These are phyloP conservation scores for Xiphophorus maculatus DNA, from an alignment of 2,113 vertebrate genomes.

Conservation along the genomic window DNA sequence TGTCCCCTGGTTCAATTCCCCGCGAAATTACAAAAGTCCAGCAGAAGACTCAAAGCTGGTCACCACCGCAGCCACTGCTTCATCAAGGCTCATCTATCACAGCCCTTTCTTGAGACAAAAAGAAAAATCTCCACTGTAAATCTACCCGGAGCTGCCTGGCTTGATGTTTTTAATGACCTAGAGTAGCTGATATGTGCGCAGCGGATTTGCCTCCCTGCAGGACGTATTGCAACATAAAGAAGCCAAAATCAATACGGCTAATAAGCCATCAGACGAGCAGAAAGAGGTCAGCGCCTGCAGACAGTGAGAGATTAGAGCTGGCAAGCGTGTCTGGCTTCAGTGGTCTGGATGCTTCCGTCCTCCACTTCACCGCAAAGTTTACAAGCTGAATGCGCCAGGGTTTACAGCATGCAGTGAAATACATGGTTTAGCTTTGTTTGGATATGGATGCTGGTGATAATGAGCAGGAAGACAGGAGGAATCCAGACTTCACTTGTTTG, in stretches of 20 bases:
- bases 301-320: slow-evolving; percentile 59
- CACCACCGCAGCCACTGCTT: background rate
- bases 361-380: slow-evolving; percentile 2
- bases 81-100: slow-evolving; percentile 1
- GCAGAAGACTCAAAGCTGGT: background rate
- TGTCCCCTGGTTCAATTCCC: slow-evolving; percentile 9
- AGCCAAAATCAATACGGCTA: slow-evolving; percentile 73
- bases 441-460: no score
- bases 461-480: no score
- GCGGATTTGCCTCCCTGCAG: slow-evolving; percentile 61
- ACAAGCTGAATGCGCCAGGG: background rate
- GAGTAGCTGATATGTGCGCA: slow-evolving; percentile 59
- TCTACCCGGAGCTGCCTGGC: background rate
- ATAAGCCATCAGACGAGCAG: slow-evolving; percentile 66
- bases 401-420: background rate
- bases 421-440: no score
- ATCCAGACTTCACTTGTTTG: background rate
- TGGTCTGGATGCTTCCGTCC: background rate
- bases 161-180: slow-evolving; percentile 12
- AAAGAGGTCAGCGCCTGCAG: slow-evolving; percentile 74
- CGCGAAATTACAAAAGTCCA: background rate
- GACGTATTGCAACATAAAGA: slow-evolving; percentile 55
- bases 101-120: background rate
- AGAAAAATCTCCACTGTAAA: background rate
- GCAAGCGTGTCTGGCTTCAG: slow-evolving; percentile 36